These are phyloP conservation scores for Lerema accius DNA, from an alignment of 1,140 invertebrate species.

Conservation along the genomic window DNA sequence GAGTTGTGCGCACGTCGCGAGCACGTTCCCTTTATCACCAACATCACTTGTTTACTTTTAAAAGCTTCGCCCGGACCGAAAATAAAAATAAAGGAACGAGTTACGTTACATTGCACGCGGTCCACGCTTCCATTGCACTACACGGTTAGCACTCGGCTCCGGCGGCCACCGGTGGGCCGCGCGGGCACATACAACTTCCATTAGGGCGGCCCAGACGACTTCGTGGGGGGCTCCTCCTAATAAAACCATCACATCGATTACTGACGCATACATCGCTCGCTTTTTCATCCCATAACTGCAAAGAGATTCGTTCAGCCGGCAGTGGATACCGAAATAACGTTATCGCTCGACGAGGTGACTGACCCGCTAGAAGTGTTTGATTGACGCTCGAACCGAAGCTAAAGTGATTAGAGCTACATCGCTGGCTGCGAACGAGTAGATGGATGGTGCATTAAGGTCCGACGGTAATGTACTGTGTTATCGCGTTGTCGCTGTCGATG, in stretches of 20 bases:
- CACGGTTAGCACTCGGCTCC: constrained; percentile 19
- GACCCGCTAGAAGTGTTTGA: constrained; percentile 25
- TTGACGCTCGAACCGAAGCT: constrained; percentile 27
- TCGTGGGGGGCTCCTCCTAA: constrained; percentile 19
- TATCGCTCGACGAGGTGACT: constrained; percentile 16
- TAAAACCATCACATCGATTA: constrained; percentile 1
- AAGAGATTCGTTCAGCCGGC: not conserved
- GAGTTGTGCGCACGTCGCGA: not conserved
- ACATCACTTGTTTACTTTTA: constrained; percentile 8
- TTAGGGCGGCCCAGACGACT: constrained; percentile 18
- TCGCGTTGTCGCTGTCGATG: constrained; percentile 18
- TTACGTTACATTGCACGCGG: constrained; percentile 13
- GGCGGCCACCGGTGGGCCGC: constrained; percentile 5
- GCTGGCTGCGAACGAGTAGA: constrained; percentile 18
- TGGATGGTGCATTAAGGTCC: constrained; percentile 12
- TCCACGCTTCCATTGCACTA: constrained; percentile 15
- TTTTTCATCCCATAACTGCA: not conserved
- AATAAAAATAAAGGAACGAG: constrained; percentile 14
- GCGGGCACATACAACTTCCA: constrained; percentile 39
- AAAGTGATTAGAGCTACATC: constrained; percentile 21
- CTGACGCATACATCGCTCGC: constrained; percentile 28
- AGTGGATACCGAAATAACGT: constrained; percentile 13
- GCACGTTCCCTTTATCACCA: not conserved
- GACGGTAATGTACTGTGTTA: constrained; percentile 31
- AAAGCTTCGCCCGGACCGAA: constrained; percentile 24